phyloP scores from a whole-genome alignment of 2,797 vertebrate species.

The Chelon auratus region DNA sequence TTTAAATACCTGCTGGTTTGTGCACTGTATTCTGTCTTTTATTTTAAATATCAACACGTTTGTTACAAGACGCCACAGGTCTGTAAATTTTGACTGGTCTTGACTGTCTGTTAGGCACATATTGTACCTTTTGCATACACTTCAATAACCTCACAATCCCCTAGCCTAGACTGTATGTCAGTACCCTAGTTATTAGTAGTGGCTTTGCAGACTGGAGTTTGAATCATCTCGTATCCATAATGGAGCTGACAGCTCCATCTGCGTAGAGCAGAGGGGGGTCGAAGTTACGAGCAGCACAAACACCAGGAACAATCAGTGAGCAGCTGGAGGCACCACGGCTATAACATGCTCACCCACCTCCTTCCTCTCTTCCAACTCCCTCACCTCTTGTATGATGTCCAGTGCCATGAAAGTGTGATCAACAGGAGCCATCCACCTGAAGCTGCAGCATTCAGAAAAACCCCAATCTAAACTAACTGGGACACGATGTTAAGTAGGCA shows the following conservation, averaged over 20 bases:
- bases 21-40: not conserved
- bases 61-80: not conserved
- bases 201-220: constrained; percentile 67
- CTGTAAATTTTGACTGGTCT: not conserved
- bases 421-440: constrained; percentile 32
- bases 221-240: constrained; percentile 74
- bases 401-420: constrained; percentile 27
- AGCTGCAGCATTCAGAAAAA: not conserved
- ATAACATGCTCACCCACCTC: constrained; percentile 14
- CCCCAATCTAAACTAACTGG: constrained; percentile 8
- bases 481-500: constrained; percentile 3
- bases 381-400: constrained; percentile 46
- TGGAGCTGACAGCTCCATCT: constrained; percentile 83
- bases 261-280: constrained; percentile 59
- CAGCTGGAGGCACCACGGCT: constrained; percentile 65
- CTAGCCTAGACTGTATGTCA: constrained; percentile 47
- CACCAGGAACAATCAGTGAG: constrained; percentile 72
- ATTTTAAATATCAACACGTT: constrained; percentile 2
- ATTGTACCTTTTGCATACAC: not conserved
- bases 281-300: constrained; percentile 65
- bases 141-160: constrained; percentile 36
- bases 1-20: not conserved
- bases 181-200: constrained; percentile 60
- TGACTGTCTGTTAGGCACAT: constrained; percentile 1
- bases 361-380: not conserved